Evolutionary conservation across 2,113 vertebrate genomes (phyloP).

Genomic region (Heteronetta atricapilla): DNA sequence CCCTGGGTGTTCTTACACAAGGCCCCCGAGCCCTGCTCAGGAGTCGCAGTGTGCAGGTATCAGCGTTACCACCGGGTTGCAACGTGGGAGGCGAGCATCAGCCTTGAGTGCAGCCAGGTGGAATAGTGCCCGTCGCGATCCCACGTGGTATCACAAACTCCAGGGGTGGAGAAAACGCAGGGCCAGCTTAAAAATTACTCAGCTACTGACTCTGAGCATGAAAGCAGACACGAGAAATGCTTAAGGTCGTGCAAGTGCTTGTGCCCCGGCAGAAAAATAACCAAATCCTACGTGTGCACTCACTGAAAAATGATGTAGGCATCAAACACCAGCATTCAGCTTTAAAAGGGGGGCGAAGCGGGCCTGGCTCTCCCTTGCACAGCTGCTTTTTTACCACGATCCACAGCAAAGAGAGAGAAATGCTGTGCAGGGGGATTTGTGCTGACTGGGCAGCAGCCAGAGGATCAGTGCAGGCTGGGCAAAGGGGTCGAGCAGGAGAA

Average conservation of each 20-base stretch:
- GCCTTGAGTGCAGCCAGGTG: neutral
- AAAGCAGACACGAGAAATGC: neutral
- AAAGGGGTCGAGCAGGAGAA: neutral
- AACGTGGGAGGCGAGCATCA: fast-evolving
- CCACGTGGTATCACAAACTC: neutral
- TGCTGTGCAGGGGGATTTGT: neutral
- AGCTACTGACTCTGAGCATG: neutral
- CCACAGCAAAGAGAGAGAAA: neutral
- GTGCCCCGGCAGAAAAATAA: neutral
- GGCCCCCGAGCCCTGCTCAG: neutral
- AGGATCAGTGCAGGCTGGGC: neutral
- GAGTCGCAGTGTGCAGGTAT: neutral
- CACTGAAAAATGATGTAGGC: neutral
- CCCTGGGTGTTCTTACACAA: neutral
- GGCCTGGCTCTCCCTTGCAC: neutral
- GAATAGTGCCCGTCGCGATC: neutral
- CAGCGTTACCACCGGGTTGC: neutral
- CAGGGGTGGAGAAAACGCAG: neutral
- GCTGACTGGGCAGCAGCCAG: neutral
- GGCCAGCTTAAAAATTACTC: neutral
- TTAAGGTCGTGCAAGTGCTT: neutral
- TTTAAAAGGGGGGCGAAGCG: neutral
- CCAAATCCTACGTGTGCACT: neutral
- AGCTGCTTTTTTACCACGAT: neutral
- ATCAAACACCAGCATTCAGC: neutral